Percentiles rank a stretch among this genome's conserved stretches.
Evolutionary conservation across 2,113 vertebrate genomes (phyloP).

Genomic region (Mohoua ochrocephala): DNA sequence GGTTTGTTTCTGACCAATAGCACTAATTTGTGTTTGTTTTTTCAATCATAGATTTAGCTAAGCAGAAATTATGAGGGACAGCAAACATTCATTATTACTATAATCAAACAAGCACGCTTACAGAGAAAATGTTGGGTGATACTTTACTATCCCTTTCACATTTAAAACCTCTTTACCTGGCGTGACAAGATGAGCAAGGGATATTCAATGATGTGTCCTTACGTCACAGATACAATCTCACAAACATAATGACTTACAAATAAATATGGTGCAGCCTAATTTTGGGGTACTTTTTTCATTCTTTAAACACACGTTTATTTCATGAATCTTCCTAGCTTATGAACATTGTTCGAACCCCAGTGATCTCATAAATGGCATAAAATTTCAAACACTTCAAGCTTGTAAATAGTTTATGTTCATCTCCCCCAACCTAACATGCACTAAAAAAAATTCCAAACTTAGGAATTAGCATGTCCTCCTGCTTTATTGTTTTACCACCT

Average conservation of each 20-base stretch:
- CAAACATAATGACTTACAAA: background rate
- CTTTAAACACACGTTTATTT: background rate
- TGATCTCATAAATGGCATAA: background rate
- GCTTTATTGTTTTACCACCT: background rate
- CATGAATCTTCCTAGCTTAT: background rate
- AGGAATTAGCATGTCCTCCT: background rate
- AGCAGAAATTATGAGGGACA: background rate
- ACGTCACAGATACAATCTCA: background rate
- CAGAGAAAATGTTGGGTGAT: background rate
- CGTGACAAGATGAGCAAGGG: background rate
- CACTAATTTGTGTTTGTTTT: background rate
- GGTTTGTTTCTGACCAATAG: background rate
- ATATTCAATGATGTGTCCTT: background rate
- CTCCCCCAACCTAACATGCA: background rate
- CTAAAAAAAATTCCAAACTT: background rate
- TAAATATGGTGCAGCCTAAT: background rate
- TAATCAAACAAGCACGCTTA: background rate
- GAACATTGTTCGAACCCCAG: background rate
- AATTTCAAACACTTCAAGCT: background rate
- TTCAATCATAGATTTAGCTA: background rate
- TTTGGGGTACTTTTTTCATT: background rate
- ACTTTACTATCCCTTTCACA: background rate
- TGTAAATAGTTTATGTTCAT: background rate
- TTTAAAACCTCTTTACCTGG: background rate
- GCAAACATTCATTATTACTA: background rate